Conservation (phyloP, 2,113 vertebrate genomes). For the Pteruthius melanotis region DNA sequence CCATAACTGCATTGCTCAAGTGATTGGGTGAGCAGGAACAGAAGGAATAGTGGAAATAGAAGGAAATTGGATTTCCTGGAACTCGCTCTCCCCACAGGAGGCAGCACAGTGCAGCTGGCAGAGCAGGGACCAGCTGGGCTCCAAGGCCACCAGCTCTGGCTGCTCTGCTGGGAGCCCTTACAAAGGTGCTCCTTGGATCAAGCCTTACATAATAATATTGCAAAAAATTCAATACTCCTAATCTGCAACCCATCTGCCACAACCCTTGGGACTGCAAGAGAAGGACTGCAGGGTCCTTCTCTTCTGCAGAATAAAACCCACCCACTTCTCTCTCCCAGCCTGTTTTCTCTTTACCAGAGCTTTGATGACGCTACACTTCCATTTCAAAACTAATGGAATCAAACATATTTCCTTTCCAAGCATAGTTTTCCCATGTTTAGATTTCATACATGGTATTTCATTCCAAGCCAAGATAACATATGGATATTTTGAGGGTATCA, state of each 20-base stretch:
- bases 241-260: background rate
- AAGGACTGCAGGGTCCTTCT: background rate
- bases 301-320: background rate
- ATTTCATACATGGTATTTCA: background rate
- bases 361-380: background rate
- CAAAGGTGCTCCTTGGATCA: background rate
- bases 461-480: background rate
- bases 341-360: background rate
- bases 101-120: background rate
- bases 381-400: background rate
- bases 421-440: background rate
- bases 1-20: accelerated
- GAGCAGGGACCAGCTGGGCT: background rate
- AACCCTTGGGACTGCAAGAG: accelerated
- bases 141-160: background rate
- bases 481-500: background rate
- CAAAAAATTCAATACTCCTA: background rate
- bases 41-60: background rate
- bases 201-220: background rate
- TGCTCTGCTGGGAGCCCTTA: background rate
- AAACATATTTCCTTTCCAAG: background rate
- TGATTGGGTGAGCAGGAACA: background rate
- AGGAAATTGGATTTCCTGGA: background rate
- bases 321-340: background rate
- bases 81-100: background rate